Evolutionary conservation across 2,888 invertebrate genomes (phyloP).

Genomic region (Sphecodes monilicornis): DNA sequence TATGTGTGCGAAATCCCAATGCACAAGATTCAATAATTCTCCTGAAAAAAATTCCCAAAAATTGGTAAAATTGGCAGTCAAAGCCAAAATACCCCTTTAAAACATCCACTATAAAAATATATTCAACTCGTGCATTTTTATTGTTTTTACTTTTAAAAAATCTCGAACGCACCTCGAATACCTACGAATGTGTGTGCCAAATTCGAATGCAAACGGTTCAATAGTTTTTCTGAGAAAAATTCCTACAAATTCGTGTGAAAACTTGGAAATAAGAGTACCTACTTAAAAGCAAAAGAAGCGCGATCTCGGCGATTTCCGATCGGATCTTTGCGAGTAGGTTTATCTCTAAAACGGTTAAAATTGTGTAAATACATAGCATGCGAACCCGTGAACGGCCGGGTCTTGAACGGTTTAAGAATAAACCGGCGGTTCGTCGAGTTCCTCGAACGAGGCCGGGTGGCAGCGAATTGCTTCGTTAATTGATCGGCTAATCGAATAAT

Average conservation of each 20-base stretch:
- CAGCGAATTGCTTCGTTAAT: background rate
- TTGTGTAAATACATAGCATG: background rate
- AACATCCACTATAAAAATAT: too few relatives aligned
- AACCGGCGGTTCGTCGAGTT: background rate
- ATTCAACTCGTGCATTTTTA: too few relatives aligned
- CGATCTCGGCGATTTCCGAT: background rate
- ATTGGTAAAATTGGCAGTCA: background rate
- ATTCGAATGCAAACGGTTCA: too few relatives aligned
- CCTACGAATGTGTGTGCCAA: background rate
- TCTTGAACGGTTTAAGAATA: background rate
- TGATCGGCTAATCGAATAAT: slow-evolving; percentile 13
- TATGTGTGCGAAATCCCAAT: background rate
- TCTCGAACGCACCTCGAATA: too few relatives aligned
- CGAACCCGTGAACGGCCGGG: background rate
- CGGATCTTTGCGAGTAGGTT: background rate
- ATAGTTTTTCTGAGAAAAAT: too few relatives aligned
- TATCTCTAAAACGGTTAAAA: background rate
- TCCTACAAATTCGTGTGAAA: too few relatives aligned
- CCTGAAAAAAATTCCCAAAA: background rate
- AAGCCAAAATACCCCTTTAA: too few relatives aligned
- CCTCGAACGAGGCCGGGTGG: background rate
- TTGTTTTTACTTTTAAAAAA: too few relatives aligned
- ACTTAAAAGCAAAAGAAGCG: background rate
- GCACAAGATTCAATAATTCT: background rate
- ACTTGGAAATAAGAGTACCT: background rate